Base-by-base conservation (phyloP, 2,113 vertebrate genomes). In the Ondatra zibethicus region DNA sequence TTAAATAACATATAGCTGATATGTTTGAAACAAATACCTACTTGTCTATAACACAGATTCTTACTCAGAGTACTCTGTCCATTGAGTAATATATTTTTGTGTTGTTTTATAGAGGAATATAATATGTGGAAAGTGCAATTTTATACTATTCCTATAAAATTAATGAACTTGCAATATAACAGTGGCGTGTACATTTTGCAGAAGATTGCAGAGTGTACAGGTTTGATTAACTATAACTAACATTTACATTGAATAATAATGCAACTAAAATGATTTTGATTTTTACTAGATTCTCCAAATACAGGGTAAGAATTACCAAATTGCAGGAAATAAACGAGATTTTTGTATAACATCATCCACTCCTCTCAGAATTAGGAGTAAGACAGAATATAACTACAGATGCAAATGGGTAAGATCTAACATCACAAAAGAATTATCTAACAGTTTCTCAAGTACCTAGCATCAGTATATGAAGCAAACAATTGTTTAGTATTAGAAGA, bases 191-290 rank as follows among this genome's bases (percentile, higher is more conserved):
- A 93, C 93, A 66, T 96, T 92, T 90, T 85, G 80, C 11, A 88
- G 65, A 94, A 87, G 39, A 94, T 85, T 29, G 92, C 78, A 96
- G 39, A 58, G n/a, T 42, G 87, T 91, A 95, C 89, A 97, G 97
- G 25, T 96, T 98, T 97, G 97, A 94, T 89, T 80, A 76, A 98
- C 68, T 97, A 21, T 97, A 92, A 96, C 16, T 87, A 95, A 66
- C 89, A 45, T 97, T 98, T 98, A 95, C 61, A 94, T 97, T 96
- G 65, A 42, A 87, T 97, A 97, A 97, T 97, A 97, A 86, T 93
- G 95, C 45, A 88, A 92, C 55, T 96, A 88, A 97, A 98, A 97
- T 97, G 23, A 93, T 92, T 98, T 97, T 98, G 36, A 55, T 98
- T 97, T 95, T 95, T 88, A 96, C 84, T 88, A 86, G 94, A 97